These are phyloP conservation scores for Moxostoma hubbsi DNA, from an alignment of 2,797 vertebrate genomes.

Conservation along the genomic window DNA sequence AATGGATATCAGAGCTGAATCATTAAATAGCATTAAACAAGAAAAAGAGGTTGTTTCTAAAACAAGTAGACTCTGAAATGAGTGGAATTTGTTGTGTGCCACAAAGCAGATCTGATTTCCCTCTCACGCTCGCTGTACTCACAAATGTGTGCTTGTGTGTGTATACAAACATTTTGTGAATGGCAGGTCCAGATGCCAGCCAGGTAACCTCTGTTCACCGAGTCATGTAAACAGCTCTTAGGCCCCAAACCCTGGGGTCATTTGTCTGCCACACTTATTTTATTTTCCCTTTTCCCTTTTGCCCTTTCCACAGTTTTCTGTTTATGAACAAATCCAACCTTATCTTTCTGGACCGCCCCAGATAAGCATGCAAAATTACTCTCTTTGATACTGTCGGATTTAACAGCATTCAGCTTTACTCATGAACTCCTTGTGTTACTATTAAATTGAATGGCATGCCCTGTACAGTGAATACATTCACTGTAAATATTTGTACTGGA, in stretches of 20 bases:
- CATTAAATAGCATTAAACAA: conserved; percentile 14
- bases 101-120: conserved; percentile 14
- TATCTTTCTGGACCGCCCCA: conserved; percentile 30
- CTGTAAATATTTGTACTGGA: background rate
- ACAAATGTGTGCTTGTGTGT: conserved; percentile 17
- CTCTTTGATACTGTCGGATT: conserved; percentile 13
- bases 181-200: conserved; percentile 36
- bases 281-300: conserved; percentile 4
- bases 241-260: conserved; percentile 6
- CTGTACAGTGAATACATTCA: background rate
- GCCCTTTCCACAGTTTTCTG: conserved; percentile 36
- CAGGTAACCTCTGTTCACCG: conserved; percentile 34
- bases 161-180: conserved; percentile 1
- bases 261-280: conserved; percentile 29
- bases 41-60: background rate
- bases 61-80: background rate
- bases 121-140: background rate
- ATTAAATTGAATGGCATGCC: conserved; percentile 23
- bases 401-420: background rate
- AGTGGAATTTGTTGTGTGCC: background rate
- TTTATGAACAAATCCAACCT: conserved; percentile 37
- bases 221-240: conserved; percentile 37
- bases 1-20: conserved; percentile 30
- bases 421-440: conserved; percentile 20
- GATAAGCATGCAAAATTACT: conserved; percentile 36